These are phyloP conservation scores for human DNA, from an alignment of 2,113 vertebrate species.

Conservation along the genomic window DNA sequence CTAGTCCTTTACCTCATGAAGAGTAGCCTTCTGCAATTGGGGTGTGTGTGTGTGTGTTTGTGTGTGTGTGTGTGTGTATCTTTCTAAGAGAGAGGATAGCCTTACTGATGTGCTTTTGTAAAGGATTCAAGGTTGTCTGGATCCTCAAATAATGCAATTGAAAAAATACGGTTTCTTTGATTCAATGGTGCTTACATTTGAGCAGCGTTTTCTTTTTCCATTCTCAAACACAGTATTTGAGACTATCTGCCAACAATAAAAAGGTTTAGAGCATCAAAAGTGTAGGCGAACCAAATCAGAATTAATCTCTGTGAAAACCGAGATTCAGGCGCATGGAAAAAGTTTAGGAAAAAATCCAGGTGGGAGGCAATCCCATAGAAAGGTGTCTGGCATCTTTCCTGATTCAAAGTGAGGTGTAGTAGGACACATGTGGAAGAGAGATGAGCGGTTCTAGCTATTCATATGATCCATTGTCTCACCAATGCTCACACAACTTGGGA, in stretches of 20 bases:
- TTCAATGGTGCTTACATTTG: constrained; percentile 55
- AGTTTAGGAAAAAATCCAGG: constrained; percentile 62
- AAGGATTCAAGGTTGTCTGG: constrained; percentile 72
- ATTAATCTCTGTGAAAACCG: constrained; percentile 68
- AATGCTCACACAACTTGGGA: background rate
- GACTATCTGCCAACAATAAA: constrained; percentile 68
- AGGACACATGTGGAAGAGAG: background rate
- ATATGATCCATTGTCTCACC: background rate
- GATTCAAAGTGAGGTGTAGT: background rate
- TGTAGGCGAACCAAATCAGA: constrained; percentile 76
- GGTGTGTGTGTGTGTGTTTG: background rate
- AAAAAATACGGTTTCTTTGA: constrained; percentile 62
- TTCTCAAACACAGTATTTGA: constrained; percentile 63
- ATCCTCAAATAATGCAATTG: constrained; percentile 61
- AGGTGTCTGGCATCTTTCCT: background rate
- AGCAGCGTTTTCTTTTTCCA: constrained; percentile 68
- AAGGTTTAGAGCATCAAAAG: constrained; percentile 67
- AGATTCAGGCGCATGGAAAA: constrained; percentile 61
- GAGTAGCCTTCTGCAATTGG: background rate
- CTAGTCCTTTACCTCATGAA: background rate
- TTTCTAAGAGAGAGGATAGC: constrained; percentile 48
- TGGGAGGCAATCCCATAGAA: constrained; percentile 30
- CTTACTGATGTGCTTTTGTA: constrained; percentile 70
- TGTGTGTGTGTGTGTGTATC: background rate
- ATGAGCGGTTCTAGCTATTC: background rate